Percentiles rank a stretch among this genome's conserved stretches.
Evolutionary conservation across 2,888 invertebrate genomes (phyloP).

Genomic region (Escarpia spicata): DNA sequence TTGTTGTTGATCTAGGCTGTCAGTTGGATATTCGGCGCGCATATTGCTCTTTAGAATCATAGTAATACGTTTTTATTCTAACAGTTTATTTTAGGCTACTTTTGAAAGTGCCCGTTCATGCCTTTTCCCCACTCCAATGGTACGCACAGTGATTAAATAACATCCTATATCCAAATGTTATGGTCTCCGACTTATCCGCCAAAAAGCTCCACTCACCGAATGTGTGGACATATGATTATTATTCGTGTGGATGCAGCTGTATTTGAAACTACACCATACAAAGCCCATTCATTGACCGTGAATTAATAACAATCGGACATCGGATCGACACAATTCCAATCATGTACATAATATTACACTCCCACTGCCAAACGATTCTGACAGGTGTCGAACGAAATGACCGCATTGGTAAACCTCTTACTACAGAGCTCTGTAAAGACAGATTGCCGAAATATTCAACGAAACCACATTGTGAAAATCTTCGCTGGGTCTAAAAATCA

Average conservation of each 20-base stretch:
- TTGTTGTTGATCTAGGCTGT: no score
- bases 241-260: neutral
- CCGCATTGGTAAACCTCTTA: neutral
- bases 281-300: neutral
- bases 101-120: neutral
- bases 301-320: neutral
- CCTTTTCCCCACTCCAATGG: neutral
- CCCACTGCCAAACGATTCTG: neutral
- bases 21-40: no score
- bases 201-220: neutral
- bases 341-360: no score
- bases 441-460: neutral
- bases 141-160: neutral
- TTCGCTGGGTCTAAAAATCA: neutral
- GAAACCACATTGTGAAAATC: neutral
- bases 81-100: no score
- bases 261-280: neutral
- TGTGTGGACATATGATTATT: neutral
- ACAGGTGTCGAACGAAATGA: neutral
- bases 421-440: neutral
- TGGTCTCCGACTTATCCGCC: neutral
- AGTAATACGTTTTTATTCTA: no score
- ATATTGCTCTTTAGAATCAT: no score
- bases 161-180: neutral
- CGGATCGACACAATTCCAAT: neutral